phyloP scores from a whole-genome alignment of 2,113 vertebrate species.

The Hippolais icterina region DNA sequence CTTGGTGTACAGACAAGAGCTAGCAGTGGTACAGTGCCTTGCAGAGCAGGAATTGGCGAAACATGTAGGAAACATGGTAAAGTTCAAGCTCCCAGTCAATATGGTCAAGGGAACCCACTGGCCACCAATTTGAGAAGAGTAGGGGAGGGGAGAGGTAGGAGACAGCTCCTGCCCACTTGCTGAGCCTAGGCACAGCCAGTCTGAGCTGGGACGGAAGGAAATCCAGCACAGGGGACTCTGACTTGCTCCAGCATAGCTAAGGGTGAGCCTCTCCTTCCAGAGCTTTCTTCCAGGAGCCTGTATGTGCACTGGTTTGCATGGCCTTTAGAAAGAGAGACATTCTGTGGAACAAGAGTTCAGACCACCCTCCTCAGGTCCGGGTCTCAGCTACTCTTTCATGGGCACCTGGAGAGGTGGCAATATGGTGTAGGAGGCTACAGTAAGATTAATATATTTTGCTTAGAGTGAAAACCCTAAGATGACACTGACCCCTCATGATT shows the following conservation, averaged over 20 bases:
- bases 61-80: not conserved
- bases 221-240: fast-evolving
- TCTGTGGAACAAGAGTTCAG: too few relatives aligned
- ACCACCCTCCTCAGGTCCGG: not conserved
- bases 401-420: not conserved
- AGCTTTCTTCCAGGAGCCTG: not conserved
- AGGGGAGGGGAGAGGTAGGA: fast-evolving
- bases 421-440: fast-evolving
- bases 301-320: fast-evolving
- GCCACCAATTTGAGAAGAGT: not conserved
- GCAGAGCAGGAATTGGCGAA: not conserved
- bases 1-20: not conserved
- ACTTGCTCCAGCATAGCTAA: fast-evolving
- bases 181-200: not conserved
- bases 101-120: not conserved
- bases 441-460: not conserved
- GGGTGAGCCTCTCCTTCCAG: not conserved
- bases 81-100: not conserved
- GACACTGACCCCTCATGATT: not conserved
- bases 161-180: not conserved
- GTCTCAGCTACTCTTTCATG: fast-evolving
- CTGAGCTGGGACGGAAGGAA: not conserved
- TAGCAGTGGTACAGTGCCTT: not conserved
- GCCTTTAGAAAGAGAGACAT: not conserved
- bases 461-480: not conserved